These are phyloP conservation scores for Drosophila mojavensis DNA, from an alignment of 1,140 invertebrate species.

Conservation along the genomic window DNA sequence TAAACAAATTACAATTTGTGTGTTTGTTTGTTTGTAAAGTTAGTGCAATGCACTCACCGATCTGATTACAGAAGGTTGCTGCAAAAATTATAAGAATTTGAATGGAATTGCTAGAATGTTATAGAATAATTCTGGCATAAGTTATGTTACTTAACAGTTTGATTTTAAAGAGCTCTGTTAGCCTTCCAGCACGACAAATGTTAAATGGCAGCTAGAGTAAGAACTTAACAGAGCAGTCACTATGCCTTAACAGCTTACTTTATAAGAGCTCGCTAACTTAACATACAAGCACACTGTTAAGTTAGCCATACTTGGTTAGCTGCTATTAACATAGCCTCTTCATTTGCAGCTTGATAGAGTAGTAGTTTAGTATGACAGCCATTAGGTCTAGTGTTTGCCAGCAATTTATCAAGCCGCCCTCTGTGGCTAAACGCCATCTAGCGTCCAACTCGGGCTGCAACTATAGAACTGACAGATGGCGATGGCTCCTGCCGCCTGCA, in stretches of 20 bases:
- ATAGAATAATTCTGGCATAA: not conserved
- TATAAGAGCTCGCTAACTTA: not conserved
- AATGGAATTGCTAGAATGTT: no score
- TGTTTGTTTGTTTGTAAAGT: constrained; percentile 25
- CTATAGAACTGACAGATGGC: constrained; percentile 70
- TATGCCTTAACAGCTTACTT: not conserved
- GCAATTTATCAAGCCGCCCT: constrained; percentile 39
- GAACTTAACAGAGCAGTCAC: no score
- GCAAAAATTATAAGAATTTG: not conserved
- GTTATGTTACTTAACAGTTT: not conserved
- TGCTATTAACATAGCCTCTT: no score
- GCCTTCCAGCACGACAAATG: not conserved
- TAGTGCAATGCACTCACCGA: constrained; percentile 58
- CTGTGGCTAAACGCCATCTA: constrained; percentile 44
- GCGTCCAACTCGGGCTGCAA: constrained; percentile 44
- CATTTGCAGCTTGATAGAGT: no score
- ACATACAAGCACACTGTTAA: not conserved
- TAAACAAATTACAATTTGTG: constrained; percentile 71
- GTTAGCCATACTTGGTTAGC: no score
- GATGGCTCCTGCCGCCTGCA: constrained; percentile 64
- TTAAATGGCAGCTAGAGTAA: no score
- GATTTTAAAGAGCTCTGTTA: not conserved
- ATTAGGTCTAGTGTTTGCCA: not conserved
- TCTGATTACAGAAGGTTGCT: constrained; percentile 51
- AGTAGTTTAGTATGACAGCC: no score